phyloP scores from a whole-genome alignment of 1,140 invertebrate genomes.

The Zaprionus ornatus region DNA sequence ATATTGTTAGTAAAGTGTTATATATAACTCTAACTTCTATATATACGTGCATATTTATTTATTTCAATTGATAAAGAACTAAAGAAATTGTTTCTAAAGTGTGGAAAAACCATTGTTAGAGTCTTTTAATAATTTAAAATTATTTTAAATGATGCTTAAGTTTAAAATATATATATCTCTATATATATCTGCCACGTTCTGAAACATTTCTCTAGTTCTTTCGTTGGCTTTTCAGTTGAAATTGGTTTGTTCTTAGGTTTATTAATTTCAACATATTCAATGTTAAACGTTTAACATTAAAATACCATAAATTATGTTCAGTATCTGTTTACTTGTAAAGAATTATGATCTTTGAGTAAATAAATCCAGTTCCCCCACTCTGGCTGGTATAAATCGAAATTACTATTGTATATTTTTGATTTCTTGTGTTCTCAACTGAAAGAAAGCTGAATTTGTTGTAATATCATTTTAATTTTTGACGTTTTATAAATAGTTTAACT shows the following conservation, averaged over 20 bases:
- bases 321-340: constrained; percentile 8
- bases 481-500: constrained; percentile 37
- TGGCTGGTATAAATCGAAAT: constrained; percentile 9
- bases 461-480: not conserved
- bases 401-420: not conserved
- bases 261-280: constrained; percentile 31
- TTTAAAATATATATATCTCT: not conserved
- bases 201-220: constrained; percentile 11
- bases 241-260: constrained; percentile 30
- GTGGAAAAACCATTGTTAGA: not conserved
- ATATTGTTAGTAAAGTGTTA: constrained; percentile 79
- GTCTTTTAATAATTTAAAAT: not conserved
- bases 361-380: constrained; percentile 23
- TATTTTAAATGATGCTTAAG: not conserved
- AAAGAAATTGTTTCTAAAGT: constrained; percentile 2
- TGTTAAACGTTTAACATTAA: constrained; percentile 44
- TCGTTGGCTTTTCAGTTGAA: constrained; percentile 41
- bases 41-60: constrained; percentile 50
- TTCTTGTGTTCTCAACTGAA: not conserved
- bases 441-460: not conserved
- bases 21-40: constrained; percentile 69
- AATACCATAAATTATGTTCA: constrained; percentile 10
- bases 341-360: constrained; percentile 1
- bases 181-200: not conserved
- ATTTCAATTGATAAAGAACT: constrained; percentile 31